phyloP scores from a whole-genome alignment of 2,113 vertebrate genomes.

The Myodes glareolus region DNA sequence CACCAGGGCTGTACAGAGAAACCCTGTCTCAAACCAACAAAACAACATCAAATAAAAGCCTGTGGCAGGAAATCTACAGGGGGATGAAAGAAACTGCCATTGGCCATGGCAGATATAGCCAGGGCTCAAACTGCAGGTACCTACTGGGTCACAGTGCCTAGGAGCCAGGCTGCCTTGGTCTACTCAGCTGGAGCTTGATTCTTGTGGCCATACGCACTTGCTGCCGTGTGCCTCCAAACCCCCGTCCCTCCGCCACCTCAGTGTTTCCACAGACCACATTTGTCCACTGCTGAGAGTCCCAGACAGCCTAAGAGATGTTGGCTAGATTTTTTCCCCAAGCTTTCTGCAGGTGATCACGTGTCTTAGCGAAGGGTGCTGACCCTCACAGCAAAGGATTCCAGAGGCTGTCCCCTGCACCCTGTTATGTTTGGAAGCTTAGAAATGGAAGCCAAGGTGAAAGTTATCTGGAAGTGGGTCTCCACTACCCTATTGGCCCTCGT shows the following conservation, averaged over 20 bases:
- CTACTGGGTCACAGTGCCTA: not conserved
- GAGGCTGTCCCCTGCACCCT: not conserved
- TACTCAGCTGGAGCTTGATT: rapidly evolving
- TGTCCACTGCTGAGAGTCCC: not conserved
- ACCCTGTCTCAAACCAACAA: not conserved
- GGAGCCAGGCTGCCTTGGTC: no score
- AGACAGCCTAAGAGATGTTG: not conserved
- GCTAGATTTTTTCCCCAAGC: rapidly evolving
- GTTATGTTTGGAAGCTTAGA: not conserved
- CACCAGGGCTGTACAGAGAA: not conserved
- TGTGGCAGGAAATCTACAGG: not conserved
- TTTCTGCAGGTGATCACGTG: not conserved
- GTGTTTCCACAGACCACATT: no score
- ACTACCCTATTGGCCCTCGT: not conserved
- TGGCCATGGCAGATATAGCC: not conserved
- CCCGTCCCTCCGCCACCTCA: not conserved
- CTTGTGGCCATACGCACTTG: no score
- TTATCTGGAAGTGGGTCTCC: not conserved
- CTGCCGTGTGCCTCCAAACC: not conserved
- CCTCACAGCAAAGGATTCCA: not conserved
- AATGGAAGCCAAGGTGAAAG: not conserved
- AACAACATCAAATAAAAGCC: not conserved
- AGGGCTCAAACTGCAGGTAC: not conserved
- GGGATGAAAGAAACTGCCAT: not conserved
- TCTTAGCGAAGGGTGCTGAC: not conserved